phyloP scores from a whole-genome alignment of 2,113 vertebrate genomes.

The Nothoprocta perdicaria region DNA sequence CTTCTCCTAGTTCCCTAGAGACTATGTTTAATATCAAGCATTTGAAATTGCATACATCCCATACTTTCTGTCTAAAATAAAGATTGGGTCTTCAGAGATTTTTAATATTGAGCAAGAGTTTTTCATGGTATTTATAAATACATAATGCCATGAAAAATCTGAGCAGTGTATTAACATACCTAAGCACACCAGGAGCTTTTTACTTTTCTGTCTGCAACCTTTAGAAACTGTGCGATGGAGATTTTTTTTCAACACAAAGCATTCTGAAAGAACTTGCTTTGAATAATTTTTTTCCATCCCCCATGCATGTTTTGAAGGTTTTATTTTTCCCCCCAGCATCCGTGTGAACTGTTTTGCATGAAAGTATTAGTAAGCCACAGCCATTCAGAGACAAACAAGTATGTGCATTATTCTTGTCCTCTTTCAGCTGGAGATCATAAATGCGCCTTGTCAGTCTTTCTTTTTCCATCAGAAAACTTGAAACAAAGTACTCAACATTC shows the following conservation, averaged over 20 bases:
- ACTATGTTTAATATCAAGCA: not conserved
- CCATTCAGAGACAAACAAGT: conserved; percentile 10
- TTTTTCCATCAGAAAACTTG: conserved; percentile 12
- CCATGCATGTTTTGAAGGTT: not conserved
- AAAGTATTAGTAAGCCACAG: conserved; percentile 5
- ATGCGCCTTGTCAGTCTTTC: conserved; percentile 40
- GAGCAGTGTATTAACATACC: not conserved
- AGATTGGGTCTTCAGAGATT: not conserved
- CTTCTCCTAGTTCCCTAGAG: not conserved
- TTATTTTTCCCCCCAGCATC: not conserved
- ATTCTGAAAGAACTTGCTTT: not conserved
- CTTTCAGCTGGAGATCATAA: not conserved
- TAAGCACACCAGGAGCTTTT: not conserved
- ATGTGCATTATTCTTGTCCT: conserved; percentile 12
- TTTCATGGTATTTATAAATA: not conserved
- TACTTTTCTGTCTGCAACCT: not conserved
- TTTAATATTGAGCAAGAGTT: not conserved
- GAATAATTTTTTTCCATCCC: not conserved
- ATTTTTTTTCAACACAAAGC: not conserved
- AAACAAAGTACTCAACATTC: not conserved
- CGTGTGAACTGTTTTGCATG: not conserved
- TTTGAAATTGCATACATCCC: not conserved
- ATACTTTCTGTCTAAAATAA: not conserved
- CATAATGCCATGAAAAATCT: not conserved
- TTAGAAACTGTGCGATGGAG: not conserved